Evolutionary conservation across 2,888 invertebrate species (phyloP), one percentile per base, ranked within the genome.

Genomic region (Deroplatys truncata): DNA sequence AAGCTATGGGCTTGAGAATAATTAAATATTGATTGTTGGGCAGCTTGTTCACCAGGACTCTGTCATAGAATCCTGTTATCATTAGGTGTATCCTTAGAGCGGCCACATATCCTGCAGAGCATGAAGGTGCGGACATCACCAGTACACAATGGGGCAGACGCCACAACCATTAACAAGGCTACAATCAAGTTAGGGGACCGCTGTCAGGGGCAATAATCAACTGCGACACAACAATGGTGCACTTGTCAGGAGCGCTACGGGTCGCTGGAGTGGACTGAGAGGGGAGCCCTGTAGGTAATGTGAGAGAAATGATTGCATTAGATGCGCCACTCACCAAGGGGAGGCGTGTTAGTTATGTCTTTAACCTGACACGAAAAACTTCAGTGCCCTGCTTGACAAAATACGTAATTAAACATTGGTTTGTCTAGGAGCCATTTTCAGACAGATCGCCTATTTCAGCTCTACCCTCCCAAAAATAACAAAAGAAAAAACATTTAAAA

Each of bases 151-250:
- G 84, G 86, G 16, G 7, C 72, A 28, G 56, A 72, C 56, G 56
- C 56, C 86, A 31, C 86, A 82, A 84, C 84, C 89, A 89, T 89
- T 89, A 89, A 89, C 86, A 82, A 89, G 56, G 89, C 86, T 89
- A 89, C 86, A 86, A 86, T 86, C 86, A 86, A 28, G 88, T 88
- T 88, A 88, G 88, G 28, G 20, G 49, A 25, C 56, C 28, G 88
- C 88, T 88, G 88, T 88, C 88, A 88, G 88, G 84, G 83, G n/a
- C 56, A 49, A 88, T 88, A 84, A 88, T 88, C 88, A 83, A 49
- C 88, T 49, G 43, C 83, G 49, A 84, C 56, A 72, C 84, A 88
- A 85, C 49, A 84, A 88, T 82, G 88, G 84, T 25, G 31, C 29
- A 88, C 88, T 88, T 72, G 88, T 88, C 56, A 72, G 25, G 56